Evolutionary conservation across 2,113 vertebrate species (phyloP), one percentile per base, ranked within the genome.

Genomic region (Lycaon pictus): DNA sequence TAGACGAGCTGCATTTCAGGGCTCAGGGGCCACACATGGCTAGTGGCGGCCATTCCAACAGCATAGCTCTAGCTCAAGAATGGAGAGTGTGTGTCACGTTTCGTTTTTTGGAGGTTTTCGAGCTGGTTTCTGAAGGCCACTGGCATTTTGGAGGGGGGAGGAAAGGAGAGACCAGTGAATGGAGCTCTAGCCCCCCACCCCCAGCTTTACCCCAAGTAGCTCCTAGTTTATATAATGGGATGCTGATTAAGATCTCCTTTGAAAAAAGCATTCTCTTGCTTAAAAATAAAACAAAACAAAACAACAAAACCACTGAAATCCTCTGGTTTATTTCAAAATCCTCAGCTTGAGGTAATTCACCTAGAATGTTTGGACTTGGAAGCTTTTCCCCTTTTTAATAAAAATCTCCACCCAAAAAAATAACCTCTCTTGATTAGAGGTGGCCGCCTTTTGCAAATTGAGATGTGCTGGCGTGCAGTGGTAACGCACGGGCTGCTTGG

Each of bases 281-380:
- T 85, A 12, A 55, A 35, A 27, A 82, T 23, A 43, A 63, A 27
- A 83, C 7, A 63, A 37, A 88, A 63, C 15, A 85, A 67, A 60
- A 3, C 3, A 37, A 83, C 7, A 63, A 37, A 88, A 63, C 15
- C 15, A 53, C 72, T 63, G 74, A 95, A 84, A 56, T 22, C 19
- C 35, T 96, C 88, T 95, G 88, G 90, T 93, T 96, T 91, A 69
- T 88, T 92, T 91, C 95, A 94, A 94, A 69, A 35, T 25, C 37
- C 29, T 94, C 35, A 55, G 35, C 69, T 60, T 60, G 81, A 93
- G 60, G 85, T 94, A 58, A 91, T 88, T 93, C 56, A 80, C 95
- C 86, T 80, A 83, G 95, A 96, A 93, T 55, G 74, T 74, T 87
- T 88, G 77, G 27, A 77, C 65, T 79, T 96, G 90, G 72, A 60